phyloP scores from a whole-genome alignment of 2,888 invertebrate genomes.

The Odontocerum albicorne region DNA sequence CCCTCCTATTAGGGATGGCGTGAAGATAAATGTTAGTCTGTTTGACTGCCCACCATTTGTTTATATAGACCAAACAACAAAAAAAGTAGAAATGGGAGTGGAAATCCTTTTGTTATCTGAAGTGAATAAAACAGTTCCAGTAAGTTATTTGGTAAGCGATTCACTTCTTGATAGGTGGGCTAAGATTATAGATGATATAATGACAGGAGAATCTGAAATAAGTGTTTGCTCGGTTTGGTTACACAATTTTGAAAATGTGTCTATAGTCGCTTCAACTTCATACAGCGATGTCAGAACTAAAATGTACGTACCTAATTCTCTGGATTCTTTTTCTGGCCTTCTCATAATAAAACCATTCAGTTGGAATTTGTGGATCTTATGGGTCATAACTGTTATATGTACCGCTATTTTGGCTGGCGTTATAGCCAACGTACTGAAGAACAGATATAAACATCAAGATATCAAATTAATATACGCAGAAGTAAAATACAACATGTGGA shows the following conservation, averaged over 20 bases:
- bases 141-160: not conserved
- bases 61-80: not conserved
- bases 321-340: not conserved
- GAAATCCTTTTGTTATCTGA: not conserved
- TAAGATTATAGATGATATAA: not conserved
- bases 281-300: slow-evolving; percentile 1
- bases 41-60: slow-evolving; percentile 6
- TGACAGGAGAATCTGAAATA: not conserved
- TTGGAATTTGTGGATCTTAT: slow-evolving; percentile 1
- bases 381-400: not conserved
- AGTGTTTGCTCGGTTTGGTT: slow-evolving; percentile 1
- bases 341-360: not conserved
- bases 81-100: not conserved
- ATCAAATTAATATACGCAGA: not conserved
- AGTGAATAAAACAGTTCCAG: not conserved
- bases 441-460: not conserved
- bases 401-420: not conserved
- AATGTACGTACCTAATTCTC: slow-evolving; percentile 6
- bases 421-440: not conserved
- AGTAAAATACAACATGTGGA: slow-evolving; percentile 14
- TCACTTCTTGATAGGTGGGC: not conserved
- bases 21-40: not conserved
- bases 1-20: not conserved
- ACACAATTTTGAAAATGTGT: not conserved
- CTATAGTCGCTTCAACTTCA: not conserved